Conservation (phyloP, 2,888 invertebrate genomes). For the Apodemia zela region DNA sequence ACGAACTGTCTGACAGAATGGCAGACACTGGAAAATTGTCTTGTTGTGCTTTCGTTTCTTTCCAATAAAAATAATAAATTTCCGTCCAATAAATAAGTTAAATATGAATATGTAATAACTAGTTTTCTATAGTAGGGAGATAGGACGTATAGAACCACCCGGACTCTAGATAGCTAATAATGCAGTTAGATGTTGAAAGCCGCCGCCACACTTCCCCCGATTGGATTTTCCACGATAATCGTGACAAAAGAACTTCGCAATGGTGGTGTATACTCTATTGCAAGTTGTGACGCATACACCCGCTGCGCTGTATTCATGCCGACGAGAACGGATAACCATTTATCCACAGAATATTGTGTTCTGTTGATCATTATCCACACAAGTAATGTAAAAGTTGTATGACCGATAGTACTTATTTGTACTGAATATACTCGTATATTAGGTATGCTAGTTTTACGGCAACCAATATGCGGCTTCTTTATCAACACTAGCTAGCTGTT, state of each 20-base stretch:
- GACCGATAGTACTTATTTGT: background rate
- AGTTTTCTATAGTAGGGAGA: slow-evolving; percentile 52
- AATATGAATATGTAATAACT: slow-evolving; percentile 21
- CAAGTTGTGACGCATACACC: slow-evolving; percentile 51
- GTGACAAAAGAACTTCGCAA: slow-evolving; percentile 77
- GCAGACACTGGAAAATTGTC: too few species aligned
- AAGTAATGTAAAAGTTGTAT: background rate
- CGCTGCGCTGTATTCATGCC: slow-evolving; percentile 54
- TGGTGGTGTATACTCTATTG: slow-evolving; percentile 52
- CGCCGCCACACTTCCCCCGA: slow-evolving; percentile 71
- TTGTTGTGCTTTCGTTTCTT: background rate
- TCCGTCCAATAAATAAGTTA: slow-evolving; percentile 30
- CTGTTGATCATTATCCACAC: slow-evolving; percentile 26
- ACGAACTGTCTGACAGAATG: too few species aligned
- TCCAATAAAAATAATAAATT: background rate
- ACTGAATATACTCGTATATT: background rate
- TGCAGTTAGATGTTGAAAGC: slow-evolving; percentile 76
- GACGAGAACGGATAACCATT: slow-evolving; percentile 46
- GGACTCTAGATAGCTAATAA: slow-evolving; percentile 66
- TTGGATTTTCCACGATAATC: slow-evolving; percentile 78
- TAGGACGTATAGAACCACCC: slow-evolving; percentile 37
- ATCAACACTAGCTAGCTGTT: background rate
- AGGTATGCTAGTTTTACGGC: too few species aligned
- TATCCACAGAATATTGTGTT: slow-evolving; percentile 49
- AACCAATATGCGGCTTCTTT: too few species aligned